Base-by-base conservation (phyloP, 2,888 invertebrate species). In the Lacanobia oleracea region DNA sequence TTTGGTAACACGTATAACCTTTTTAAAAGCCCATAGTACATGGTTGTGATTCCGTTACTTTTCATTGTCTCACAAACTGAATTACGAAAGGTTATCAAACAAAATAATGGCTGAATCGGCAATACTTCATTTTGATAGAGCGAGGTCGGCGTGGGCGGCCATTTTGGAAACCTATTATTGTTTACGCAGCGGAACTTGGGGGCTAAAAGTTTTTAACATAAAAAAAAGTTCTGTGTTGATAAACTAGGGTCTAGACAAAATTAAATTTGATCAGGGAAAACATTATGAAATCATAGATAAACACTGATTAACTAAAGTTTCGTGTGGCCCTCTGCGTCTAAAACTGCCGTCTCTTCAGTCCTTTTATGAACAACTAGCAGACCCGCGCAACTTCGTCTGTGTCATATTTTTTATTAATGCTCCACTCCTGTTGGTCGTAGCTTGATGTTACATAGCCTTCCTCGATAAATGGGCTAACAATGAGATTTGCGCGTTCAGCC, bases 31-130 rank as follows among this genome's bases (percentile, higher is more conserved):
- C 59, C 27, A 18, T 57, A 33, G 51, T 54, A 70, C 62, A 70
- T 48, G 56, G 62, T 51, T 61, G 33, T 71, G 75, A 80, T 78
- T 67, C 54, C 48, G 72, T 85, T 80, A 78, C 54, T 62, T 73
- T 75, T 54, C 65, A 81, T 83, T 85, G 73, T 83, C 72, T 65
- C 61, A 27, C 18, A 81, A 76, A 83, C 67, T 72, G 64, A 72
- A 69, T 82, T 76, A 64, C 54, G 21, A 57, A 72, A 57, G 67
- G 68, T 66, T 85, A 64, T 72, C 70, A 72, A 73, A 72, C 51
- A 51, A 62, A 62, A 76, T 72, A 53, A 21, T 14, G 12, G 45
- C n/a, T 45, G 43, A n/a, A 69, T 72, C 67, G 48, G 23, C 56
- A 21, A 73, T 72, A 57, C 43, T 75, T 78, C 48, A 63, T 33